A percentile compares a stretch with the other conserved stretches of the same genome.
phyloP scores from a whole-genome alignment of 2,113 vertebrate genomes.

The Ammodytes marinus region DNA sequence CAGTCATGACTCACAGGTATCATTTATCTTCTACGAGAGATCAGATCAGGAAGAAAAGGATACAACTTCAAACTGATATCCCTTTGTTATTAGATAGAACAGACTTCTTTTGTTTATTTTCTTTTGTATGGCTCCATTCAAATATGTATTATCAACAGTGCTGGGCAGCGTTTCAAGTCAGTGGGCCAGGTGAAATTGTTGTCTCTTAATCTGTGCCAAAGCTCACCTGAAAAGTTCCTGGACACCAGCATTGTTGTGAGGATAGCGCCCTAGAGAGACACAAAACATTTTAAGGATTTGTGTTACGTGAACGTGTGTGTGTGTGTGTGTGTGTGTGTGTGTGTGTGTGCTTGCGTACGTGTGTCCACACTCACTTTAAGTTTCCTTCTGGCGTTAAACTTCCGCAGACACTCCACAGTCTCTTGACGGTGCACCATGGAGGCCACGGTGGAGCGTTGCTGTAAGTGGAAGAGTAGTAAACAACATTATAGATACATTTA shows the following conservation, averaged over 20 bases:
- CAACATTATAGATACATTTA: neutral
- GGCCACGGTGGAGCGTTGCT: conserved; percentile 99
- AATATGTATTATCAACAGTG: neutral
- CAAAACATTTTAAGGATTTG: neutral
- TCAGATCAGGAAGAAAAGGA: neutral
- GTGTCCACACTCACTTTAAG: conserved; percentile 88
- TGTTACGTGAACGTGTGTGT: neutral
- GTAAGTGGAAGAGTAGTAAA: conserved; percentile 41
- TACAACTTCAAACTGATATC: neutral
- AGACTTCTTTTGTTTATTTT: neutral
- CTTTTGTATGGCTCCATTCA: neutral
- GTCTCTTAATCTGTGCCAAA: neutral
- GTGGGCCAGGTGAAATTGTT: neutral
- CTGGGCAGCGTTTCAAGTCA: neutral
- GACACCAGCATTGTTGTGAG: conserved; percentile 98
- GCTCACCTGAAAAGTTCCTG: conserved; percentile 97
- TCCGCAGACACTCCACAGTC: conserved; percentile 98
- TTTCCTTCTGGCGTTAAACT: conserved; percentile 98
- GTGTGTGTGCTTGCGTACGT: neutral
- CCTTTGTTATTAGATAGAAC: neutral
- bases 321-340: neutral
- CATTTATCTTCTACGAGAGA: neutral
- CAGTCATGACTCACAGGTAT: neutral
- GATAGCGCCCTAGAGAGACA: conserved; percentile 92
- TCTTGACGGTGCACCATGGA: conserved; percentile 99